Conservation (phyloP, 2,888 invertebrate species). For the Hirtodrosophila alboralis region DNA sequence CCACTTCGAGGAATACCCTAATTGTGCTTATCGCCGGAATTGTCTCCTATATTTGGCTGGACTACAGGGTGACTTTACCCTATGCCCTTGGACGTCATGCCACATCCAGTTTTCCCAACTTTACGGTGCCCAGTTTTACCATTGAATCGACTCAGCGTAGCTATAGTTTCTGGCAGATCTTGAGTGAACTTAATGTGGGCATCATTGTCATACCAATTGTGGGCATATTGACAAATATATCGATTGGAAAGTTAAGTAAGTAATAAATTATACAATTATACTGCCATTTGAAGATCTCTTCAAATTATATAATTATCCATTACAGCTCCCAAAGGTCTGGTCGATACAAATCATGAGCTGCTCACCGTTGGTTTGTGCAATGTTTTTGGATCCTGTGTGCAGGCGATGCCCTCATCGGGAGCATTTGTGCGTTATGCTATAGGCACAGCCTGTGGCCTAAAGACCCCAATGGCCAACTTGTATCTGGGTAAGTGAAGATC, state of each 20-base stretch:
- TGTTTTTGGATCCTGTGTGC: conserved; percentile 91
- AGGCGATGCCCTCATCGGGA: conserved; percentile 94
- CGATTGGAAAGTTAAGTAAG: conserved; percentile 97
- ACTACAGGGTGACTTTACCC: conserved; percentile 86
- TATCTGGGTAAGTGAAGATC: conserved; percentile 77
- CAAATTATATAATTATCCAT: no score
- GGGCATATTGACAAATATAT: conserved; percentile 95
- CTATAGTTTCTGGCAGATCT: conserved; percentile 88
- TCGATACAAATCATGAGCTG: conserved; percentile 96
- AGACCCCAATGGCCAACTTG: conserved; percentile 88
- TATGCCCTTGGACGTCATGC: conserved; percentile 86
- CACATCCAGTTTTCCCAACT: conserved; percentile 88
- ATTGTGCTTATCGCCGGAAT: conserved; percentile 88
- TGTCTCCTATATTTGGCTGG: conserved; percentile 85
- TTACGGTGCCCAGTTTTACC: conserved; percentile 88
- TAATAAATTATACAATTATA: conserved; percentile 38
- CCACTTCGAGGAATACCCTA: conserved; percentile 91
- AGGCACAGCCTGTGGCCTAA: conserved; percentile 93
- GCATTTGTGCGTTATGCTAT: conserved; percentile 95
- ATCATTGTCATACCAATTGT: conserved; percentile 93
- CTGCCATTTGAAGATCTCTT: no score
- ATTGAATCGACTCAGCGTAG: conserved; percentile 85
- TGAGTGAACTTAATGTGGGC: conserved; percentile 89
- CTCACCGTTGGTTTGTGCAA: conserved; percentile 93
- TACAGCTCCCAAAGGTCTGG: conserved; percentile 87